These are phyloP conservation scores for Gypaetus barbatus DNA, from an alignment of 2,797 vertebrate genomes.

Conservation along the genomic window DNA sequence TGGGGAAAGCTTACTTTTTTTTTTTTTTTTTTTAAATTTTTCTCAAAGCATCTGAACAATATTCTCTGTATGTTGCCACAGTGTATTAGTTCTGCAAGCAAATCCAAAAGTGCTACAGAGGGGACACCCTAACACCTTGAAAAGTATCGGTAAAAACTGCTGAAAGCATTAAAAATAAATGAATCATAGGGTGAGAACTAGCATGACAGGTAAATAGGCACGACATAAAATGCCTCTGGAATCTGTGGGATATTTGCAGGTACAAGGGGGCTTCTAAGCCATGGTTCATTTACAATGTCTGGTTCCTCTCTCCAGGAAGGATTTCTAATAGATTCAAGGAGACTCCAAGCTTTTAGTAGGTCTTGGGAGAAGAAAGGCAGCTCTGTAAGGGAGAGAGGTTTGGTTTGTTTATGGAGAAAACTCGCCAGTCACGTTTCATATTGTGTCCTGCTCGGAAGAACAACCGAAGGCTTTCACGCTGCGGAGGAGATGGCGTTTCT, in stretches of 20 bases:
- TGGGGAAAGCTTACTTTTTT: neutral
- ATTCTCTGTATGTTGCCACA: slow-evolving; percentile 38
- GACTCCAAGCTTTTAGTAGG: slow-evolving; percentile 67
- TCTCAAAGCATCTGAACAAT: slow-evolving; percentile 52
- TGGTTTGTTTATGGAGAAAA: slow-evolving; percentile 77
- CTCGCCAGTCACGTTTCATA: slow-evolving; percentile 64
- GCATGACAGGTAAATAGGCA: slow-evolving; percentile 71
- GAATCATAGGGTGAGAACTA: slow-evolving; percentile 75
- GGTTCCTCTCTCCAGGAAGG: slow-evolving; percentile 76
- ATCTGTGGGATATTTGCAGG: slow-evolving; percentile 74
- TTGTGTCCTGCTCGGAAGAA: slow-evolving; percentile 67
- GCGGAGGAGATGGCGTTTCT: neutral
- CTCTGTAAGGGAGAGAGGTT: slow-evolving; percentile 72
- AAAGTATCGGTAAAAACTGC: slow-evolving; percentile 71
- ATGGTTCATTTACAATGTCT: slow-evolving; percentile 79
- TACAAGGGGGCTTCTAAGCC: slow-evolving; percentile 75
- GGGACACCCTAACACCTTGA: slow-evolving; percentile 55
- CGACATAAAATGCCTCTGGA: slow-evolving; percentile 72
- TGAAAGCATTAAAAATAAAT: slow-evolving; percentile 76
- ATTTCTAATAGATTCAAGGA: slow-evolving; percentile 78
- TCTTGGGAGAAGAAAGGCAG: slow-evolving; percentile 75
- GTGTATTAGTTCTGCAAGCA: slow-evolving; percentile 45
- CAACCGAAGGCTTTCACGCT: slow-evolving; percentile 63
- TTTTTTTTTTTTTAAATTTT: neutral
- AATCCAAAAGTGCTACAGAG: slow-evolving; percentile 62